Conservation (phyloP, 2,797 vertebrate genomes). For the Falco columbarius region DNA sequence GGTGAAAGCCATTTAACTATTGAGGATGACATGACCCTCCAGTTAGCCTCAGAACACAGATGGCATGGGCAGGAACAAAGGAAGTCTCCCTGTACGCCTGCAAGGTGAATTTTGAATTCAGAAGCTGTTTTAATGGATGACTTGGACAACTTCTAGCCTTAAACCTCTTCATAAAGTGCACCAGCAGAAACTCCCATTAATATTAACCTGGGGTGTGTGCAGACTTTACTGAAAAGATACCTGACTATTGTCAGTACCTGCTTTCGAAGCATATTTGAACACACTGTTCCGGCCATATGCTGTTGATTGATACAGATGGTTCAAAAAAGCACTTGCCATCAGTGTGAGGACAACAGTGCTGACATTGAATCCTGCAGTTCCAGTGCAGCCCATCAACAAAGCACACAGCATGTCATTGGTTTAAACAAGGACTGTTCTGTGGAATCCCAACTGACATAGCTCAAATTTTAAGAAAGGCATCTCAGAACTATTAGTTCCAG, state of each 20-base stretch:
- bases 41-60: background rate
- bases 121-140: background rate
- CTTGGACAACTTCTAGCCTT: background rate
- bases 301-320: background rate
- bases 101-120: background rate
- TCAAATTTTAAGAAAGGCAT: background rate
- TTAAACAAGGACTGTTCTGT: background rate
- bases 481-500: background rate
- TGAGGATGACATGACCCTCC: background rate
- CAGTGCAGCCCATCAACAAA: background rate
- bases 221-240: background rate
- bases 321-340: background rate
- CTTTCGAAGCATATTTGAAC: background rate
- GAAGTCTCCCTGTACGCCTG: background rate
- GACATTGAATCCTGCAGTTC: fast-evolving
- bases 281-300: background rate
- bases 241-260: background rate
- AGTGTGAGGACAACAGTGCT: background rate
- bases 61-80: background rate
- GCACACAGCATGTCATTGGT: background rate
- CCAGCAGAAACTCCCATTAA: background rate
- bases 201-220: background rate
- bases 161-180: background rate
- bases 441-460: background rate
- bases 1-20: background rate